Evolutionary conservation across 1,140 invertebrate species (phyloP), one percentile per base, ranked within the genome.

Genomic region (Drosophila rhopaloa): DNA sequence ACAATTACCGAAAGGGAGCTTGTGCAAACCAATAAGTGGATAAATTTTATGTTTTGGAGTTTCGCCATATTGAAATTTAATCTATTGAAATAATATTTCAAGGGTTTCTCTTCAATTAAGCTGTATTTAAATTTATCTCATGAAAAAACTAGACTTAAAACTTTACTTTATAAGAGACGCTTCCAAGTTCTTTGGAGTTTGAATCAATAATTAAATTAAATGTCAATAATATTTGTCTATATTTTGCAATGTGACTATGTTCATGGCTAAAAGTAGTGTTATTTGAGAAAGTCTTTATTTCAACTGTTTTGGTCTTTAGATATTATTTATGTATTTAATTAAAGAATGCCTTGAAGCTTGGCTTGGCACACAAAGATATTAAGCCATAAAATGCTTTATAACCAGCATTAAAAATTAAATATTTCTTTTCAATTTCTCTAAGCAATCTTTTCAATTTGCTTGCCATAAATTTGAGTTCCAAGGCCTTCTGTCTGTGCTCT

Each of bases 371-470:
- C 9, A 6, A 1, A 59, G 16, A n/a, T 35, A 6, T 47, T 27
- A 47, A 13, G 24, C 11, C 46, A 47, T 13, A 9, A 1, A 9
- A 5, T 13, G 19, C 5, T 24, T 27, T 27, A 13, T 29, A 16
- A 2, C 1, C 14, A 4, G 14, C 60, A 65, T 65, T 51, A 41
- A 65, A 44, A 51, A 43, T 50, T 41, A 65, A 65, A 43, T 43
- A 29, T 19, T 65, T 65, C 46, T 41, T 51, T 65, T 67, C 59
- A 68, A 68, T 68, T 53, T 13, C 37, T 38, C 47, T 37, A 24
- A 13, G 37, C 27, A 32, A 51, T 65, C 27, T 66, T 66, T 68
- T 68, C 65, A 68, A 68, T 73, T 73, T 72, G n/a, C 57, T 32
- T 24, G 56, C 70, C 67, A 73, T 73, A 72, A 73, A 72, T 73